phyloP scores from a whole-genome alignment of 2,113 vertebrate species.

The Camelus bactrianus region DNA sequence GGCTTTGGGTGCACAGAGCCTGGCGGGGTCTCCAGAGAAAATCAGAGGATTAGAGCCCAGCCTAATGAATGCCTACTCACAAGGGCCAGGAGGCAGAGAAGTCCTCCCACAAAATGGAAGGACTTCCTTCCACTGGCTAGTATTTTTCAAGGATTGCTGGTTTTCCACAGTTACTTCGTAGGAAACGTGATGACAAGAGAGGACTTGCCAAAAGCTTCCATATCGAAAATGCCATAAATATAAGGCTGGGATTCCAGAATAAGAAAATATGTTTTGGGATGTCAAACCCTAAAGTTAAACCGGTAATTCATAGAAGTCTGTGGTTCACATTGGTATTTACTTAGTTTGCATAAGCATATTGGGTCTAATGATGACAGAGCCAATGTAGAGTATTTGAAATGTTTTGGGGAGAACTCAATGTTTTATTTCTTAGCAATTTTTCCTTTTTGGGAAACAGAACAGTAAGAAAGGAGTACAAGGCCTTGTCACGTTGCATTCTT shows the following conservation, averaged over 20 bases:
- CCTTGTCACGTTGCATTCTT: background rate
- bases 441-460: background rate
- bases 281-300: background rate
- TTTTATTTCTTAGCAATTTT: background rate
- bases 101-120: background rate
- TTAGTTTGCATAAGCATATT: background rate
- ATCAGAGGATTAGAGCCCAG: too few relatives aligned
- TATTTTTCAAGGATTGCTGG: background rate
- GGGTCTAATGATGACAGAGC: background rate
- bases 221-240: background rate
- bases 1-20: background rate
- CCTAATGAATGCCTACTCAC: too few relatives aligned
- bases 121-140: background rate
- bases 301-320: background rate
- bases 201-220: background rate
- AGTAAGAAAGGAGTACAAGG: background rate
- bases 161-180: background rate
- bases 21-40: background rate
- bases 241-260: background rate
- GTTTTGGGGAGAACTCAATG: background rate
- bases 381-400: background rate
- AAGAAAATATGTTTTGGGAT: background rate
- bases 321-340: background rate
- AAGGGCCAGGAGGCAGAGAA: background rate
- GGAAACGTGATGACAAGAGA: background rate